A percentile compares a stretch with the other conserved stretches of the same genome.
Evolutionary conservation across 2,888 invertebrate genomes (phyloP).

Genomic region (Dusona sp.): DNA sequence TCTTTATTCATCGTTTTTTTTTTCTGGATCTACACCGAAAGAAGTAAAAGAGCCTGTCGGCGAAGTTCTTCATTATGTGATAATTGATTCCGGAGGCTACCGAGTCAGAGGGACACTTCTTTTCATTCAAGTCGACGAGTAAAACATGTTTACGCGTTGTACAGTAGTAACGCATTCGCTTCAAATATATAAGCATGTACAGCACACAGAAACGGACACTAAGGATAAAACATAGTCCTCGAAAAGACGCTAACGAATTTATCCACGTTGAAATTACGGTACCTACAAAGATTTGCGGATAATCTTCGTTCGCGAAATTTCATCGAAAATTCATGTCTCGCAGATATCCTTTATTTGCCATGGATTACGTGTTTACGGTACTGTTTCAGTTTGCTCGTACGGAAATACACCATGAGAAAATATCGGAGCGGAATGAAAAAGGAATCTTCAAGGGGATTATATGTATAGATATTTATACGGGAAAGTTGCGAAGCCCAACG

Average conservation of each 20-base stretch:
- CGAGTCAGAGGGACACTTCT: constrained; percentile 43
- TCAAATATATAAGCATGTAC: not conserved
- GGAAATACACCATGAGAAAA: constrained; percentile 18
- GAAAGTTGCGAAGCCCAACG: constrained; percentile 11
- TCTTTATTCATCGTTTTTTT: constrained; percentile 17
- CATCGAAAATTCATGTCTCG: constrained; percentile 37
- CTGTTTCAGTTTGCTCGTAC: constrained; percentile 7
- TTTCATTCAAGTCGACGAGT: constrained; percentile 56
- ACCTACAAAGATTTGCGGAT: not conserved
- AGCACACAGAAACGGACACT: not conserved
- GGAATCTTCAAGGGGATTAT: constrained; percentile 39
- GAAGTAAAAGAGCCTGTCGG: constrained; percentile 58
- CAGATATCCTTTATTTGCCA: constrained; percentile 20
- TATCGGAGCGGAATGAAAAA: constrained; percentile 20
- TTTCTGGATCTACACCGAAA: not conserved
- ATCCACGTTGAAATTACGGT: constrained; percentile 32
- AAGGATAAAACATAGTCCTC: constrained; percentile 26
- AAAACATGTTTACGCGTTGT: constrained; percentile 36
- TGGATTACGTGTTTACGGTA: constrained; percentile 13
- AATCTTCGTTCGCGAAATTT: constrained; percentile 35
- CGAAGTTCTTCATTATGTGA: constrained; percentile 74
- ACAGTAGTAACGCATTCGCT: constrained; percentile 41
- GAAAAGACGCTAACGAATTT: constrained; percentile 50
- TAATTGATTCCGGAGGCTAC: constrained; percentile 76
- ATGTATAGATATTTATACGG: constrained; percentile 20